A percentile compares a stretch with the other conserved stretches of the same genome.
phyloP scores from a whole-genome alignment of 2,888 invertebrate genomes.

The Xylocampa areola region DNA sequence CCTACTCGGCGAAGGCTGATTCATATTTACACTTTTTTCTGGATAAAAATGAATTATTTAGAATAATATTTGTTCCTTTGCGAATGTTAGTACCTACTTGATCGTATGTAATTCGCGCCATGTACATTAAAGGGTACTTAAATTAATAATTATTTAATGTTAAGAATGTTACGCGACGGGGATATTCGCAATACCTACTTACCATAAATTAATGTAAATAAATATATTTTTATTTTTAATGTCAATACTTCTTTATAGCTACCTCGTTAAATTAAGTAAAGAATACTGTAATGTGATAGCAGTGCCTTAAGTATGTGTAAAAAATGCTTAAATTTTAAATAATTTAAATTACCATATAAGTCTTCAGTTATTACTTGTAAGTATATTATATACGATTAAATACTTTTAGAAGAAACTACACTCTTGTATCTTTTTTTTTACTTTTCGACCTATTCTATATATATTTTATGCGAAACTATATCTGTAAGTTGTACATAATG shows the following conservation, averaged over 20 bases:
- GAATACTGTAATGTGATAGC: constrained; percentile 76
- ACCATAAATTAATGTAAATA: constrained; percentile 53
- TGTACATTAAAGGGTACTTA: constrained; percentile 26
- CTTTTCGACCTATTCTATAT: constrained; percentile 14
- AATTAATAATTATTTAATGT: constrained; percentile 17
- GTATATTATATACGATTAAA: no score
- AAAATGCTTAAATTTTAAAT: constrained; percentile 37
- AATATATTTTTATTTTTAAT: constrained; percentile 16
- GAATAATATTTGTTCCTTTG: constrained; percentile 42
- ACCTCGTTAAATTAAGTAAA: constrained; percentile 58
- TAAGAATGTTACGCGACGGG: constrained; percentile 47
- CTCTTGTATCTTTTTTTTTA: no score
- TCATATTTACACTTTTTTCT: constrained; percentile 18
- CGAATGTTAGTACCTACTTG: constrained; percentile 17
- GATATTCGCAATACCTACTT: constrained; percentile 57
- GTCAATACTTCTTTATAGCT: constrained; percentile 41
- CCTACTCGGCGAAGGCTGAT: constrained; percentile 84
- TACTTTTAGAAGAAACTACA: no score
- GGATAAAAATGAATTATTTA: constrained; percentile 43
- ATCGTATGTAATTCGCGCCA: constrained; percentile 13
- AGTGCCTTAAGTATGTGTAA: constrained; percentile 73
- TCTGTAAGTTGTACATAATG: constrained; percentile 57
- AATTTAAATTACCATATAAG: constrained; percentile 24
- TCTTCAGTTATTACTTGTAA: background rate
- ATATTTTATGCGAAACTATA: constrained; percentile 37